Evolutionary conservation across 2,888 invertebrate genomes (phyloP).

Genomic region (Andrena minutula): DNA sequence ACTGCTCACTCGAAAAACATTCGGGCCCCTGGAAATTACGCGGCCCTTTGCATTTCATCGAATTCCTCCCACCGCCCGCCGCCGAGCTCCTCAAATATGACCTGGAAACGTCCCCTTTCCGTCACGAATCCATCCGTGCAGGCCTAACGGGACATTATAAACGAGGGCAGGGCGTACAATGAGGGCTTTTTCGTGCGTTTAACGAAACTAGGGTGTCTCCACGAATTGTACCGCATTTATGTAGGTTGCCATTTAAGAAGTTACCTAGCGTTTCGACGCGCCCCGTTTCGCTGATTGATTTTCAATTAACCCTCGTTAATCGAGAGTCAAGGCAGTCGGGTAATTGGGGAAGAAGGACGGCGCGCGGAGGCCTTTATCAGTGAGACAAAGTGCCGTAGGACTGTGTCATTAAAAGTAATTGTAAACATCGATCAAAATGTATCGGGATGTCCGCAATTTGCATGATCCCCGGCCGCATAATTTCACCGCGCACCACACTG

Average conservation of each 20-base stretch:
- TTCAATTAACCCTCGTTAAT: slow-evolving; percentile 21
- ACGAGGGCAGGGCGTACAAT: too few species aligned
- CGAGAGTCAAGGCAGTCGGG: not conserved
- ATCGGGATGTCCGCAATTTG: slow-evolving; percentile 56
- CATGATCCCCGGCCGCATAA: slow-evolving; percentile 58
- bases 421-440: slow-evolving; percentile 58
- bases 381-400: slow-evolving; percentile 33
- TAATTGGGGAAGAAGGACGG: not conserved
- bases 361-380: not conserved
- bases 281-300: slow-evolving; percentile 21
- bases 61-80: not conserved
- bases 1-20: slow-evolving; percentile 82
- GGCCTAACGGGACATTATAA: too few species aligned
- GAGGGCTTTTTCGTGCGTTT: too few species aligned
- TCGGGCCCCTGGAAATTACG: slow-evolving; percentile 61
- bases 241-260: not conserved
- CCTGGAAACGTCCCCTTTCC: not conserved
- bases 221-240: not conserved
- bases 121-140: not conserved
- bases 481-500: slow-evolving; percentile 40
- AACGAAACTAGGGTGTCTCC: too few species aligned
- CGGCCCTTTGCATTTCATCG: slow-evolving; percentile 25
- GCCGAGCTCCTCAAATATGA: slow-evolving; percentile 13
- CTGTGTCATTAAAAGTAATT: slow-evolving; percentile 54
- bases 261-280: not conserved